Conservation (phyloP, 2,797 vertebrate species). For the Gymnopithys bicolor region DNA sequence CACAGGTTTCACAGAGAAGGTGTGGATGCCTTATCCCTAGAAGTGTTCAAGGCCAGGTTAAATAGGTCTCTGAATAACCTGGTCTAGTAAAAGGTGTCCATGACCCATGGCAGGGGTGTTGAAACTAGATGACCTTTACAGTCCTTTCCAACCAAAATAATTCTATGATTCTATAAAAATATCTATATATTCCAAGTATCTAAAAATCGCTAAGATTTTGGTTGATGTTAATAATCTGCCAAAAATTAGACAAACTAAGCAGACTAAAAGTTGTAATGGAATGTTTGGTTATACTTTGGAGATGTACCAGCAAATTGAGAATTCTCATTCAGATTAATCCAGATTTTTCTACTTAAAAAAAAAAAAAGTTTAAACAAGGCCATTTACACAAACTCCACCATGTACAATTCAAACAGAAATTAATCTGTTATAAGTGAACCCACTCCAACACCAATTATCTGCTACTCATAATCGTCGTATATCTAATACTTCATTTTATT, state of each 20-base stretch:
- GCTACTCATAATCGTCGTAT: neutral
- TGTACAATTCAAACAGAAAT: neutral
- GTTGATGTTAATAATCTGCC: neutral
- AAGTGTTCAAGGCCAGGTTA: neutral
- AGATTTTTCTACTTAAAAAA: neutral
- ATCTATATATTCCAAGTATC: neutral
- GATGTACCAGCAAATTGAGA: neutral
- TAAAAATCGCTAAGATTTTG: neutral
- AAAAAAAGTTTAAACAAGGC: neutral
- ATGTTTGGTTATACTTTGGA: neutral
- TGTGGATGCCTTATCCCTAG: neutral
- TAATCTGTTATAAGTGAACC: neutral
- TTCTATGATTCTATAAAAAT: neutral
- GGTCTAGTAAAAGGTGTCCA: no score
- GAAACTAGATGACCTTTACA: neutral
- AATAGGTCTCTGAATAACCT: neutral
- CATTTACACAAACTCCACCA: neutral
- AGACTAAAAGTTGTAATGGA: neutral
- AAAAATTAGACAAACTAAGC: neutral
- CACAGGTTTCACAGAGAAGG: neutral
- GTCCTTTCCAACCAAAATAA: neutral
- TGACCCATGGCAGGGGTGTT: neutral
- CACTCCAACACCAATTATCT: neutral
- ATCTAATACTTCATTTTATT: neutral
- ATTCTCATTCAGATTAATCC: neutral